A percentile compares a stretch with the other conserved stretches of the same genome.
Conservation (phyloP, 1,140 invertebrate species). For the Coenobita brevimanus region DNA sequence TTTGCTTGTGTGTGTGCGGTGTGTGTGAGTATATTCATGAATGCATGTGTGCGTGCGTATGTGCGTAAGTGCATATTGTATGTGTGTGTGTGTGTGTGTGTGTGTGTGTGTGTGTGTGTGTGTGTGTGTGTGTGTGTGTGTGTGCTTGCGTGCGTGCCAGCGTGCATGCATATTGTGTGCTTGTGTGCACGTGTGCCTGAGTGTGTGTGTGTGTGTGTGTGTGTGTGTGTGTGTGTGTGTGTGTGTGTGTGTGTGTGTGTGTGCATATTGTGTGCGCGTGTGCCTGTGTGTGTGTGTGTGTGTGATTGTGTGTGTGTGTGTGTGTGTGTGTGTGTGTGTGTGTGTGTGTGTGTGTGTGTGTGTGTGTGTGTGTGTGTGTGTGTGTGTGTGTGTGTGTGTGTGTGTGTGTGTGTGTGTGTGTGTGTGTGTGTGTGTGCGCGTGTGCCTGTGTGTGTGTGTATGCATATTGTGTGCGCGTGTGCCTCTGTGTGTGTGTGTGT, state of each 20-base stretch:
- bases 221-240: background rate
- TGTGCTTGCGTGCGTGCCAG: too few relatives aligned
- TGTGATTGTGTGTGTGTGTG: background rate
- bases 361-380: constrained; percentile 18
- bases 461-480: background rate
- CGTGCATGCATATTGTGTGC: too few relatives aligned
- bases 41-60: too few relatives aligned
- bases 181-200: background rate
- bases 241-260: constrained; percentile 12
- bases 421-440: background rate
- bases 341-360: constrained; percentile 1
- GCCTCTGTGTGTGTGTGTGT: background rate
- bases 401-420: constrained; percentile 33
- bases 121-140: too few relatives aligned
- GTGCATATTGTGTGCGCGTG: background rate
- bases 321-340: background rate
- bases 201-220: background rate
- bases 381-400: constrained; percentile 21
- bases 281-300: background rate
- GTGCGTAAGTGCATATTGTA: too few relatives aligned
- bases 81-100: too few relatives aligned
- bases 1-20: too few relatives aligned
- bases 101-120: too few relatives aligned
- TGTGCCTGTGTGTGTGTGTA: background rate
- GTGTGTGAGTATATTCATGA: too few relatives aligned